Conservation (phyloP, 2,888 invertebrate species). For the Mythimna pallens region DNA sequence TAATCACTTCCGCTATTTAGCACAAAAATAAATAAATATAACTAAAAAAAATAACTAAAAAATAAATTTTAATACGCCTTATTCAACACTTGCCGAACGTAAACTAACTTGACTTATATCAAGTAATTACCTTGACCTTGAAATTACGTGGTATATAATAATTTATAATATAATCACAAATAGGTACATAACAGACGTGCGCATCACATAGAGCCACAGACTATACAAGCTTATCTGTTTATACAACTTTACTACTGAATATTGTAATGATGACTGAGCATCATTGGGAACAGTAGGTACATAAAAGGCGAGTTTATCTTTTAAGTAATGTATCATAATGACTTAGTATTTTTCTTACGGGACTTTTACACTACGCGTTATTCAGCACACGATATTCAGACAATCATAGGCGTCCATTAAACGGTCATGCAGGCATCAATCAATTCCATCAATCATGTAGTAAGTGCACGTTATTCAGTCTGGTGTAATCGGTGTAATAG, state of each 20-base stretch:
- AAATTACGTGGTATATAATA: constrained; percentile 34
- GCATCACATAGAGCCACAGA: constrained; percentile 56
- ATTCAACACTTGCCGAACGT: constrained; percentile 18
- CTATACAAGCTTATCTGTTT: constrained; percentile 39
- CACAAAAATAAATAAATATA: constrained; percentile 1
- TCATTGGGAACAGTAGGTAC: constrained; percentile 25
- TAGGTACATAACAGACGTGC: constrained; percentile 45
- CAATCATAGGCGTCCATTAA: no score
- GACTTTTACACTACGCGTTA: no score
- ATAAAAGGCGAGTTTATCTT: constrained; percentile 31
- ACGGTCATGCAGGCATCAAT: no score
- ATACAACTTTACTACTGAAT: constrained; percentile 29
- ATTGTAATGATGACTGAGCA: constrained; percentile 49
- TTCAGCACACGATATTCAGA: no score
- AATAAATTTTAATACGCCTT: not conserved
- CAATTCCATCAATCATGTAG: no score
- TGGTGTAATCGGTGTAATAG: no score
- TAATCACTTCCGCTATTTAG: constrained; percentile 16
- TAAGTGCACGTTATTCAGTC: no score
- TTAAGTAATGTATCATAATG: constrained; percentile 18
- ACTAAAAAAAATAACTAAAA: no score
- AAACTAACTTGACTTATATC: constrained; percentile 44
- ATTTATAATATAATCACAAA: constrained; percentile 23
- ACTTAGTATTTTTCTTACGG: constrained; percentile 14
- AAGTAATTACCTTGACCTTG: constrained; percentile 54